A percentile compares a stretch with the other conserved stretches of the same genome.
Evolutionary conservation across 2,888 invertebrate genomes (phyloP).

Genomic region (Monochamus alternatus): DNA sequence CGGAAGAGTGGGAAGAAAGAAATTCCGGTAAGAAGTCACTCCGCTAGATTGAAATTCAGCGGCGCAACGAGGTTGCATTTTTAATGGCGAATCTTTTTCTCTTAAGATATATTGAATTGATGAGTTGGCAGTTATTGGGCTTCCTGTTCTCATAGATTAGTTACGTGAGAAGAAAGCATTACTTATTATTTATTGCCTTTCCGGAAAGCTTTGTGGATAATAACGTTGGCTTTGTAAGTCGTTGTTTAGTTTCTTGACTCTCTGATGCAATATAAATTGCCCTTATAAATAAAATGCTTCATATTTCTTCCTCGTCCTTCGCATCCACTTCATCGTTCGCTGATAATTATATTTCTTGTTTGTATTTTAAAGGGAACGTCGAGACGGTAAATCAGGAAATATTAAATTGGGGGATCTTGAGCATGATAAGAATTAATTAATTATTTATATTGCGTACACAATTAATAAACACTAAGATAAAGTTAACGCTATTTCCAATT

Average conservation of each 20-base stretch:
- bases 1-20: slow-evolving; percentile 38
- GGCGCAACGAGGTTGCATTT: slow-evolving; percentile 57
- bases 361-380: slow-evolving; percentile 41
- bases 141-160: slow-evolving; percentile 69
- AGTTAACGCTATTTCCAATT: neutral
- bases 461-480: neutral
- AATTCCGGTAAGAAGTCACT: slow-evolving; percentile 43
- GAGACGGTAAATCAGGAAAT: slow-evolving; percentile 30
- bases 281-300: slow-evolving; percentile 54
- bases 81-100: slow-evolving; percentile 61
- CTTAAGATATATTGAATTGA: slow-evolving; percentile 60
- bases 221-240: slow-evolving; percentile 63
- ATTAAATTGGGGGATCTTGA: slow-evolving; percentile 27
- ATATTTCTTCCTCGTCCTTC: slow-evolving; percentile 49
- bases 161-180: slow-evolving; percentile 70
- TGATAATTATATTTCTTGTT: slow-evolving; percentile 38
- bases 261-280: slow-evolving; percentile 63
- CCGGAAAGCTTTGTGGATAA: slow-evolving; percentile 63
- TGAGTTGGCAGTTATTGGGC: slow-evolving; percentile 69
- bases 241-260: slow-evolving; percentile 61
- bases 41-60: slow-evolving; percentile 49
- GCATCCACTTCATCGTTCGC: slow-evolving; percentile 27
- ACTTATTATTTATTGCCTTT: slow-evolving; percentile 68
- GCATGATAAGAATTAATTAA: slow-evolving; percentile 26
- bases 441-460: slow-evolving; percentile 11